phyloP scores from a whole-genome alignment of 1,140 invertebrate genomes.

The Brachionus rubens region DNA sequence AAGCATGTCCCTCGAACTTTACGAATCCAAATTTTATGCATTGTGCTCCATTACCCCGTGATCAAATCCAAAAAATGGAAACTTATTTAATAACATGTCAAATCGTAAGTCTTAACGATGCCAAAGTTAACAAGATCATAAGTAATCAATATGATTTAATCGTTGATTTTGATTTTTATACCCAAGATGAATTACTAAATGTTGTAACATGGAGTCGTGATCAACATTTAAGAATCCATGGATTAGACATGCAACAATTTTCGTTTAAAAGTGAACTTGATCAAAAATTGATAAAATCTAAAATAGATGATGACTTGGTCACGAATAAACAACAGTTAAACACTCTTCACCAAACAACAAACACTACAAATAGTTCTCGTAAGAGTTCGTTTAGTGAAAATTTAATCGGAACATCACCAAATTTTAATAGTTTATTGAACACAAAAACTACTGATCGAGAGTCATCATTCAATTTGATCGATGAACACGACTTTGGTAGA shows the following conservation, averaged over 20 bases:
- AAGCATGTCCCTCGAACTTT: constrained; percentile 12
- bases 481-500: neutral
- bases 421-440: constrained; percentile 5
- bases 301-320: neutral
- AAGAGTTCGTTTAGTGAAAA: constrained; percentile 38
- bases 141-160: constrained; percentile 22
- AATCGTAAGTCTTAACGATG: constrained; percentile 6
- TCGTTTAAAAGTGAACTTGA: neutral
- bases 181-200: neutral
- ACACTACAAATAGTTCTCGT: constrained; percentile 16
- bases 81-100: constrained; percentile 19
- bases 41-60: neutral
- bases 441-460: neutral
- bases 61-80: neutral
- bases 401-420: constrained; percentile 9
- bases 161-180: constrained; percentile 26
- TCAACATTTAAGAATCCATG: neutral
- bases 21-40: neutral
- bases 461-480: neutral
- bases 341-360: neutral
- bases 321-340: constrained; percentile 6
- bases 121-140: constrained; percentile 10
- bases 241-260: neutral
- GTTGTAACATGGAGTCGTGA: constrained; percentile 17
- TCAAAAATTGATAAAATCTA: neutral